phyloP scores from a whole-genome alignment of 2,888 invertebrate species.

The Oligia strigilis region DNA sequence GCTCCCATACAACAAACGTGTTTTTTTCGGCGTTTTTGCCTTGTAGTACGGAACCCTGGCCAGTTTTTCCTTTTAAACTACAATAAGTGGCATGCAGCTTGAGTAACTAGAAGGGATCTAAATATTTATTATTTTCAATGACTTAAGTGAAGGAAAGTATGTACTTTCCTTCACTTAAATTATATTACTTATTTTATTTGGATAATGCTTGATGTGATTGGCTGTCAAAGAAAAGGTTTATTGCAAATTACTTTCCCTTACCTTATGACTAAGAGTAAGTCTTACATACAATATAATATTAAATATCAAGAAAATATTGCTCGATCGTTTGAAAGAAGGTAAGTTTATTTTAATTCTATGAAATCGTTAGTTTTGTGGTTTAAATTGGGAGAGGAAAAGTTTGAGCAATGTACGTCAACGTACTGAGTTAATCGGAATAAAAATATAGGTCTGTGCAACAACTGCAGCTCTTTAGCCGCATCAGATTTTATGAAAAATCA shows the following conservation, averaged over 20 bases:
- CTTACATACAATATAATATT: no score
- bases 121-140: neutral
- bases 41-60: no score
- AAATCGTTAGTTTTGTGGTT: neutral
- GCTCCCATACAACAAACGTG: no score
- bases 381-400: neutral
- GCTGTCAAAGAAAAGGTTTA: conserved; percentile 42
- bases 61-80: neutral
- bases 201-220: conserved; percentile 11
- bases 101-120: neutral
- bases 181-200: conserved; percentile 10
- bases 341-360: neutral
- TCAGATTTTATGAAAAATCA: no score
- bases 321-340: neutral
- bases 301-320: neutral
- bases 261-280: no score
- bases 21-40: no score
- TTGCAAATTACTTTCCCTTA: conserved; percentile 44
- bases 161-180: neutral
- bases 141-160: conserved; percentile 12
- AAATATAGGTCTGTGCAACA: neutral
- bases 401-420: neutral
- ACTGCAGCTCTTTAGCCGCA: neutral
- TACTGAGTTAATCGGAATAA: neutral
- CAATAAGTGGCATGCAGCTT: neutral